These are phyloP conservation scores for Notamacropus eugenii DNA, from an alignment of 2,797 vertebrate species.

Conservation along the genomic window DNA sequence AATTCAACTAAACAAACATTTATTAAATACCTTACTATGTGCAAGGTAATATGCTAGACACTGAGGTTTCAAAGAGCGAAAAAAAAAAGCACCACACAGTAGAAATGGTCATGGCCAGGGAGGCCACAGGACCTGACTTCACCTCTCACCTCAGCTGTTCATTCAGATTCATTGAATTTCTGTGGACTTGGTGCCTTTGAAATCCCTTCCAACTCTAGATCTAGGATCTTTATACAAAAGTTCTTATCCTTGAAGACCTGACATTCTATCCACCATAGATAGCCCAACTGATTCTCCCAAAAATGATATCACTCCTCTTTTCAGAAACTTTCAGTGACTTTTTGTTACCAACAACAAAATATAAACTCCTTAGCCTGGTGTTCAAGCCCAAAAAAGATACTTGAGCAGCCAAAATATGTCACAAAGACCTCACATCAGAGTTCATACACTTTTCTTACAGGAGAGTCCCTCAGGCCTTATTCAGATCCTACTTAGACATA, in stretches of 20 bases:
- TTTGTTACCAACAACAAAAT: neutral
- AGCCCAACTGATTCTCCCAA: neutral
- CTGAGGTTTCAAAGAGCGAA: neutral
- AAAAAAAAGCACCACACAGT: neutral
- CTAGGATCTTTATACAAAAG: neutral
- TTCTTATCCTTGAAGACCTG: neutral
- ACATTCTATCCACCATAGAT: neutral
- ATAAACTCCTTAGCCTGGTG: neutral
- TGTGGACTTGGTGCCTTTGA: neutral
- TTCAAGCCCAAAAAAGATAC: neutral
- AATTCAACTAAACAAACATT: neutral
- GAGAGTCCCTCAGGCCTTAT: neutral
- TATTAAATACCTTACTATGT: neutral
- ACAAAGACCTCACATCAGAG: neutral
- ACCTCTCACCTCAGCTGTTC: neutral
- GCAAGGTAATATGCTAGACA: neutral
- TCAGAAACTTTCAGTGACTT: neutral
- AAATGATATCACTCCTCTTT: neutral
- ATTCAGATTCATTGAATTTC: neutral
- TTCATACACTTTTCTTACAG: neutral
- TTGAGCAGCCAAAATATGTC: neutral
- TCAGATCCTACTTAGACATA: neutral
- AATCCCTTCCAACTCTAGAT: neutral
- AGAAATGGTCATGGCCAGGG: neutral
- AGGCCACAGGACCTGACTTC: neutral